Conservation (phyloP, 2,888 invertebrate genomes). For the Punctoribates punctum region DNA sequence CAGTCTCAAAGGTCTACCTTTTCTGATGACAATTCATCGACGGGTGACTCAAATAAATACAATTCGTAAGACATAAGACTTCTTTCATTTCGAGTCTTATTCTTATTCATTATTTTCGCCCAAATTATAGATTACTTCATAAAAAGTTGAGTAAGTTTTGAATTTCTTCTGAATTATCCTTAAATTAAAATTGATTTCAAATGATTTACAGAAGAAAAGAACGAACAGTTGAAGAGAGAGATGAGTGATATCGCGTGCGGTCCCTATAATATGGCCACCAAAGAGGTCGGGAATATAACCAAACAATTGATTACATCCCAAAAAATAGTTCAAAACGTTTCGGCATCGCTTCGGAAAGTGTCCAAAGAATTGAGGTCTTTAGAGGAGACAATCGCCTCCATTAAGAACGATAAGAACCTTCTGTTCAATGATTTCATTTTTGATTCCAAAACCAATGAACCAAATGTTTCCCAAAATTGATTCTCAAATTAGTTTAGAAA, state of each 20-base stretch:
- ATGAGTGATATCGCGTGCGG: constrained; percentile 25
- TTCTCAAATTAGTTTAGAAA: neutral
- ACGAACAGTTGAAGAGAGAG: constrained; percentile 24
- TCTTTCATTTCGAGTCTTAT: neutral
- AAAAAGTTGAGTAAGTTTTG: constrained; percentile 23
- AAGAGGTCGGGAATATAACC: constrained; percentile 37
- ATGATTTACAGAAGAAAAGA: constrained; percentile 33
- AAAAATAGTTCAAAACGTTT: constrained; percentile 42
- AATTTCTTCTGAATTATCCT: neutral
- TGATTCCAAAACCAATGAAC: neutral
- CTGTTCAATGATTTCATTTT: constrained; percentile 8
- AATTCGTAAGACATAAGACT: constrained; percentile 1
- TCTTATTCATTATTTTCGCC: neutral
- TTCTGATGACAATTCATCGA: constrained; percentile 20
- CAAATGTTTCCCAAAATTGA: neutral
- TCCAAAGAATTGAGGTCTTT: constrained; percentile 29
- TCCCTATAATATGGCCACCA: constrained; percentile 38
- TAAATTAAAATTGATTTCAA: neutral
- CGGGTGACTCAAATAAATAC: constrained; percentile 1
- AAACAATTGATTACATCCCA: constrained; percentile 41
- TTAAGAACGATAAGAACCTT: constrained; percentile 20
- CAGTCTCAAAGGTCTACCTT: constrained; percentile 8
- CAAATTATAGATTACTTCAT: constrained; percentile 17
- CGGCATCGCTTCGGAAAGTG: constrained; percentile 22
- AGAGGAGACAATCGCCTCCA: neutral